Percentiles rank a stretch among this genome's conserved stretches.
Conservation (phyloP, 2,797 vertebrate species). For the Erpetoichthys calabaricus region DNA sequence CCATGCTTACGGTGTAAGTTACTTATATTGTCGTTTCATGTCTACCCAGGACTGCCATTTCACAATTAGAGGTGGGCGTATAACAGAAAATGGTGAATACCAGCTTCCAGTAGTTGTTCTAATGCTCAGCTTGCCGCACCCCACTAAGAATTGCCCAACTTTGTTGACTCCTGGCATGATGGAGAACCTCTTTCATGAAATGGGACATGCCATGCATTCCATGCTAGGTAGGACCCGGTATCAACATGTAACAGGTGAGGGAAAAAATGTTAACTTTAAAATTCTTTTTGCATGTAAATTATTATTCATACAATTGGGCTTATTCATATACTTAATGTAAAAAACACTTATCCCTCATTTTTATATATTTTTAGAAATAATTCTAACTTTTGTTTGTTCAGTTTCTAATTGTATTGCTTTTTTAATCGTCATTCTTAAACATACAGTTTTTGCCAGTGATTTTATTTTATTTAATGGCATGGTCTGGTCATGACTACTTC, state of each 20-base stretch:
- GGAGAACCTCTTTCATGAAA: slow-evolving; percentile 98
- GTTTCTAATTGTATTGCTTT: no score
- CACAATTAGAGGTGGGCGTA: slow-evolving; percentile 82
- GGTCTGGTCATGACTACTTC: no score
- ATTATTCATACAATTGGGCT: no score
- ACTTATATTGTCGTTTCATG: not conserved
- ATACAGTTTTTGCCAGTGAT: no score
- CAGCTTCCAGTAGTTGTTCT: slow-evolving; percentile 88
- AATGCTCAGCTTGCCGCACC: slow-evolving; percentile 79
- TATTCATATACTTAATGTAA: no score
- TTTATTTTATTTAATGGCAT: no score
- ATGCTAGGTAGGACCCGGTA: slow-evolving; percentile 92
- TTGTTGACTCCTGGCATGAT: slow-evolving; percentile 87
- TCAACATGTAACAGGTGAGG: slow-evolving; percentile 85
- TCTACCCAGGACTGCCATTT: slow-evolving; percentile 83
- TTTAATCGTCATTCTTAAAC: no score
- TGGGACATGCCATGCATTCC: slow-evolving; percentile 98
- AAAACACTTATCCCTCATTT: no score
- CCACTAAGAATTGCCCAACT: slow-evolving; percentile 54
- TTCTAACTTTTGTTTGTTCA: no score
- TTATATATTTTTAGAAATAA: no score
- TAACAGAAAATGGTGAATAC: slow-evolving; percentile 63
- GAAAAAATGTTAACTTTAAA: not conserved
- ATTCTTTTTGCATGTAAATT: no score
- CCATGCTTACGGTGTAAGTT: no score